Evolutionary conservation across 2,113 vertebrate genomes (phyloP).

Genomic region (Forbesichthys papilliferus): DNA sequence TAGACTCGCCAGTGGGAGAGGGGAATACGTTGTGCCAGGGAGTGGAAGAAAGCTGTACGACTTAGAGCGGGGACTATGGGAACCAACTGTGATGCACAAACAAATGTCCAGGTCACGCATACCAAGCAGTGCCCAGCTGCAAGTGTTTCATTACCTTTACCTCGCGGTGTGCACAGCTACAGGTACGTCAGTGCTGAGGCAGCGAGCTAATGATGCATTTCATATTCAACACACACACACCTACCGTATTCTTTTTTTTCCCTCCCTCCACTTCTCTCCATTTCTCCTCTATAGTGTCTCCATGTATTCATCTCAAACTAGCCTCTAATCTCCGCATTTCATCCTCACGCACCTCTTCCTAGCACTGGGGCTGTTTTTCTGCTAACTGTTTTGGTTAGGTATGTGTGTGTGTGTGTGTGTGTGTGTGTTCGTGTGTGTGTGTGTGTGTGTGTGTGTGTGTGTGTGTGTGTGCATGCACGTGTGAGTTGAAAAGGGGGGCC

Average conservation of each 20-base stretch:
- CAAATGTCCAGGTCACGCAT: neutral
- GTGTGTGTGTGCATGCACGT: slow-evolving; percentile 20
- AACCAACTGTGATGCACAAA: neutral
- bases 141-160: slow-evolving; percentile 40
- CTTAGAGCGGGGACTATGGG: neutral
- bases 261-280: slow-evolving; percentile 18
- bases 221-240: slow-evolving; percentile 56
- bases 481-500: slow-evolving; percentile 34
- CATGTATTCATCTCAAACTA: slow-evolving; percentile 12
- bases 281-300: slow-evolving; percentile 4
- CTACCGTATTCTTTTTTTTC: slow-evolving; percentile 3
- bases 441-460: neutral
- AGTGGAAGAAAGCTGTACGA: neutral
- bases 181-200: slow-evolving; percentile 55
- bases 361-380: neutral
- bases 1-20: slow-evolving; percentile 17
- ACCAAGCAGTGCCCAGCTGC: slow-evolving; percentile 12
- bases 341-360: slow-evolving; percentile 26
- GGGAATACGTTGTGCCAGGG: neutral
- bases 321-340: slow-evolving; percentile 7
- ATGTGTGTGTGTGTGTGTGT: slow-evolving; percentile 5
- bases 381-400: neutral
- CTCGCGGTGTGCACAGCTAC: slow-evolving; percentile 22
- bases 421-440: neutral
- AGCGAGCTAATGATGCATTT: slow-evolving; percentile 54